Percentiles rank a stretch among this genome's conserved stretches.
phyloP scores from a whole-genome alignment of 2,113 vertebrate species.

The Sebastes schlegelii region DNA sequence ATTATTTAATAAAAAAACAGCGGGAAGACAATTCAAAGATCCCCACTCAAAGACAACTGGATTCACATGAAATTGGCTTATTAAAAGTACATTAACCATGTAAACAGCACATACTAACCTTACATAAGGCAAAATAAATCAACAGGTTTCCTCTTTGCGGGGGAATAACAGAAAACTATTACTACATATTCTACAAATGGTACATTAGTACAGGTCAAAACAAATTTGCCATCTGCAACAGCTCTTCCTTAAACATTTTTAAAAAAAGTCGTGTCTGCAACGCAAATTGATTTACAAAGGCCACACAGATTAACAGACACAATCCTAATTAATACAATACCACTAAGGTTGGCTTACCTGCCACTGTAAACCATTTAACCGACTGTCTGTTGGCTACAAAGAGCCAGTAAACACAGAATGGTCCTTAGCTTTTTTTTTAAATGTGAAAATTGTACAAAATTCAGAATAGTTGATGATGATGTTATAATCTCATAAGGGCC shows the following conservation, averaged over 20 bases:
- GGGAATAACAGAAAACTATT: neutral
- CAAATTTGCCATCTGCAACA: slow-evolving; percentile 6
- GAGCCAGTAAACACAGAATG: slow-evolving; percentile 28
- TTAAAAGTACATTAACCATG: slow-evolving; percentile 20
- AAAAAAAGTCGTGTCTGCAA: slow-evolving; percentile 10
- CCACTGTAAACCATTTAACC: slow-evolving; percentile 57
- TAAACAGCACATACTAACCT: slow-evolving; percentile 52
- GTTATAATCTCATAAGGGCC: neutral
- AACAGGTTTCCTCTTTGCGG: slow-evolving; percentile 11
- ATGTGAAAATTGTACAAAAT: neutral
- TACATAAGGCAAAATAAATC: slow-evolving; percentile 59
- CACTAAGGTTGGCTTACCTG: slow-evolving; percentile 34
- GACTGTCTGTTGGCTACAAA: slow-evolving; percentile 9
- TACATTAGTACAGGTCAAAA: slow-evolving; percentile 1
- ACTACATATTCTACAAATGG: slow-evolving; percentile 14
- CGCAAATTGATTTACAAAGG: slow-evolving; percentile 60
- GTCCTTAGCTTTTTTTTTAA: neutral
- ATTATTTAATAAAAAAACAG: slow-evolving; percentile 74
- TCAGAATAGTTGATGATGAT: neutral
- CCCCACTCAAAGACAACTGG: slow-evolving; percentile 30
- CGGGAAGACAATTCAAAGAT: slow-evolving; percentile 39
- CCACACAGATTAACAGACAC: slow-evolving; percentile 65
- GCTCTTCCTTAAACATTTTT: neutral
- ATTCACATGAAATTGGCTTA: slow-evolving; percentile 33
- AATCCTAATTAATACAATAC: slow-evolving; percentile 70